Conservation (phyloP, 2,113 vertebrate species). For the Nesoenas mayeri region DNA sequence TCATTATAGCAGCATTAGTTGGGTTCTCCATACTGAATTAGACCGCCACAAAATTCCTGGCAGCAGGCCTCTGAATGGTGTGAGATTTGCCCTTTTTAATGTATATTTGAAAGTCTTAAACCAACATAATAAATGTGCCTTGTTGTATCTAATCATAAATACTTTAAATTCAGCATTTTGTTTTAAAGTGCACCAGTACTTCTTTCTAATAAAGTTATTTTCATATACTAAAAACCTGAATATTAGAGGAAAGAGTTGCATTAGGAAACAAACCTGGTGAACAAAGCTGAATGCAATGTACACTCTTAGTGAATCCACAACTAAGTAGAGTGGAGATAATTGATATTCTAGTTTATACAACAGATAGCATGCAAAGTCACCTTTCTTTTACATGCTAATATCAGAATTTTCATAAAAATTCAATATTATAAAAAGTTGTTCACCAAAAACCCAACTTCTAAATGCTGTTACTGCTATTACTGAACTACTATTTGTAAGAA, state of each 20-base stretch:
- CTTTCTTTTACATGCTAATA: neutral
- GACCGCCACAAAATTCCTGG: neutral
- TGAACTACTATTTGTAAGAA: neutral
- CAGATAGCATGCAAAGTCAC: neutral
- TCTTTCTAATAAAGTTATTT: neutral
- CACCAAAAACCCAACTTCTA: neutral
- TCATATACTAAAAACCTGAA: neutral
- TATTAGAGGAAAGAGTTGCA: neutral
- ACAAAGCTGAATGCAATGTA: neutral
- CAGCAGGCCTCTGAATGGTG: neutral
- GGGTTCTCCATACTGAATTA: neutral
- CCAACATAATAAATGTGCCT: neutral
- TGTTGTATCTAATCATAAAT: neutral
- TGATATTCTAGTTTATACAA: neutral
- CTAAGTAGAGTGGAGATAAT: neutral
- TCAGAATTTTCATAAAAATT: slow-evolving; percentile 15
- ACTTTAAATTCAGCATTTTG: neutral
- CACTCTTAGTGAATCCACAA: neutral
- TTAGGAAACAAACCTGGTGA: neutral
- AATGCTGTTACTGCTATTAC: neutral
- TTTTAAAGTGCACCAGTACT: neutral
- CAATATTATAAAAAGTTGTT: neutral
- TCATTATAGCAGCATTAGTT: neutral
- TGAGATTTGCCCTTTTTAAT: neutral
- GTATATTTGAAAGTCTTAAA: neutral